Evolutionary conservation across 2,113 vertebrate species (phyloP).

Genomic region (Microcebus tavaratra): DNA sequence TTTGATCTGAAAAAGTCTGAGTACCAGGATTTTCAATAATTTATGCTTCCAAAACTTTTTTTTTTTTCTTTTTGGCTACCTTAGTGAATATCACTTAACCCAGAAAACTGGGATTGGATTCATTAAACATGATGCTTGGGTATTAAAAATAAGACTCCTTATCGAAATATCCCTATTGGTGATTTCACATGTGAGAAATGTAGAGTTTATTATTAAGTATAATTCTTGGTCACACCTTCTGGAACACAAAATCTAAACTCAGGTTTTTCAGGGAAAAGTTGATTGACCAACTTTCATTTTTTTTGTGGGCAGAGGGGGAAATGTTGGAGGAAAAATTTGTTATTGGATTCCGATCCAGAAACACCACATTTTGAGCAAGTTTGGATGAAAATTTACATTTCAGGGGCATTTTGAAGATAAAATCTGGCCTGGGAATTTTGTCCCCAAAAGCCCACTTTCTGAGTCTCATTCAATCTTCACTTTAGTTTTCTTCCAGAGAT

Average conservation of each 20-base stretch:
- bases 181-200: conserved; percentile 79
- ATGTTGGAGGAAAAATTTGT: neutral
- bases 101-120: neutral
- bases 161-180: conserved; percentile 64
- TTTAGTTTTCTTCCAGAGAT: conserved; percentile 10
- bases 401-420: conserved; percentile 18
- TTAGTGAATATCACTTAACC: neutral
- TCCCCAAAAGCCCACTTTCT: neutral
- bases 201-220: neutral
- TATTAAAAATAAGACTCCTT: conserved; percentile 78
- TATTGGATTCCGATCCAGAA: neutral
- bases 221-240: conserved; percentile 57
- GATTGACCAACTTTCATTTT: conserved; percentile 64
- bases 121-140: neutral
- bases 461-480: neutral
- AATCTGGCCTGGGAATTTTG: neutral
- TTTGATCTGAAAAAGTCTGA: neutral
- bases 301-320: neutral
- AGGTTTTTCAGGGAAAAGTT: conserved; percentile 63
- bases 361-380: neutral
- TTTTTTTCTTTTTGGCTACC: neutral
- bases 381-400: conserved; percentile 22
- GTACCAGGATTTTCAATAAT: neutral
- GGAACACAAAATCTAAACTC: neutral
- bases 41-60: neutral